A percentile compares a stretch with the other conserved stretches of the same genome.
phyloP scores from a whole-genome alignment of 2,797 vertebrate species.

The Gobio occitaniae region DNA sequence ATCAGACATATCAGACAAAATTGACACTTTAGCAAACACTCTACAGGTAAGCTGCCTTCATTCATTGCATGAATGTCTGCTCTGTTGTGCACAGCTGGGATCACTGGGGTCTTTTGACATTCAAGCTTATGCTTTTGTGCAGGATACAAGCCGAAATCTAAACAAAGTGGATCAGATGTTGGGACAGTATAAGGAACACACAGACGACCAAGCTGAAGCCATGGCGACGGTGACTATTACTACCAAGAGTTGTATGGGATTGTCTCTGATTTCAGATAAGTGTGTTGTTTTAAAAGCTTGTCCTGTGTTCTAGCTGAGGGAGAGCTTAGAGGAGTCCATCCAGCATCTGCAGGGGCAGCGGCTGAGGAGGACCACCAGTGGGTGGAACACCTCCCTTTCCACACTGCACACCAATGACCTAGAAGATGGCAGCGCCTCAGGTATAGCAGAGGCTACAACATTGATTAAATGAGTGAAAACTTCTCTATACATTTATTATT shows the following conservation, averaged over 20 bases:
- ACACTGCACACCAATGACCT: conserved; percentile 88
- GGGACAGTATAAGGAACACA: conserved; percentile 88
- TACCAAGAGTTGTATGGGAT: background rate
- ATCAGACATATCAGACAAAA: conserved; percentile 86
- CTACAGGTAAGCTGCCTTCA: conserved; percentile 82
- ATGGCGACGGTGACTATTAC: conserved; percentile 83
- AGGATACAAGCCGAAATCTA: conserved; percentile 93
- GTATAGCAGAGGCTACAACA: conserved; percentile 67
- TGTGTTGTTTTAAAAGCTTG: conserved; percentile 10
- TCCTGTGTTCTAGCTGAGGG: conserved; percentile 83
- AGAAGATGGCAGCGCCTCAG: conserved; percentile 77
- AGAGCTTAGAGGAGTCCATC: conserved; percentile 90
- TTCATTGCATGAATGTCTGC: background rate
- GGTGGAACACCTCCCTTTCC: conserved; percentile 83
- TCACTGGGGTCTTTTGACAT: background rate
- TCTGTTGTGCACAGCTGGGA: background rate
- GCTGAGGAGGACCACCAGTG: conserved; percentile 69
- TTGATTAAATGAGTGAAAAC: background rate
- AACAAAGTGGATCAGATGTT: conserved; percentile 90
- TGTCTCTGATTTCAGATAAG: conserved; percentile 46
- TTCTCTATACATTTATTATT: background rate
- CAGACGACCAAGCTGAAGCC: conserved; percentile 85
- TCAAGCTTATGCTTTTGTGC: conserved; percentile 9
- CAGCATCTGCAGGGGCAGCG: conserved; percentile 86
- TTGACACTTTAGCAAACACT: conserved; percentile 88